These are phyloP conservation scores for Holocentrus rufus DNA, from an alignment of 2,797 vertebrate species.

Conservation along the genomic window DNA sequence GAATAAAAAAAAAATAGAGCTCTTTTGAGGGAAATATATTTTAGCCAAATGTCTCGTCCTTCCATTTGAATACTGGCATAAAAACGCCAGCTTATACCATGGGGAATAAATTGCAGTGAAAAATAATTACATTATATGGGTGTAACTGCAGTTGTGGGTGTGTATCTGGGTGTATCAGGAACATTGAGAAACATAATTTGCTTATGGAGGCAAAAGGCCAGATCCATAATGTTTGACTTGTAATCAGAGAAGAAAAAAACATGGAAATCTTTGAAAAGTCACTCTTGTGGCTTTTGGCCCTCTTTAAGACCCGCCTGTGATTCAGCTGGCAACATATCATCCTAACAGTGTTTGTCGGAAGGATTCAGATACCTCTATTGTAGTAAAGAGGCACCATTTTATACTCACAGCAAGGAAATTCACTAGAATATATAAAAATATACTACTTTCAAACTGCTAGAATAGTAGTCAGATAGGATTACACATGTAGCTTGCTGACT, in stretches of 20 bases:
- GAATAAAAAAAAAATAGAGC: not conserved
- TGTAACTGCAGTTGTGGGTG: constrained; percentile 43
- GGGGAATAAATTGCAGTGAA: constrained; percentile 49
- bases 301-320: constrained; percentile 23
- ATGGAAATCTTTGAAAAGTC: constrained; percentile 53
- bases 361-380: constrained; percentile 21
- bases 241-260: constrained; percentile 62
- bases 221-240: constrained; percentile 63
- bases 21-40: constrained; percentile 47
- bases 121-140: constrained; percentile 48
- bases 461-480: constrained; percentile 2
- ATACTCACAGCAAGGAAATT: not conserved
- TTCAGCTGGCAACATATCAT: constrained; percentile 42
- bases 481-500: not conserved
- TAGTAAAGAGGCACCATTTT: constrained; percentile 59
- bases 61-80: constrained; percentile 54
- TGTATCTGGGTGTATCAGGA: constrained; percentile 39
- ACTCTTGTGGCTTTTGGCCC: constrained; percentile 63
- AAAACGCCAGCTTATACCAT: constrained; percentile 46
- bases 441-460: not conserved
- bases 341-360: constrained; percentile 36
- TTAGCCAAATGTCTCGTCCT: constrained; percentile 42
- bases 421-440: constrained; percentile 22
- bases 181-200: constrained; percentile 52
- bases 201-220: constrained; percentile 56